phyloP scores from a whole-genome alignment of 2,797 vertebrate genomes.

The Darevskia nairensis region DNA sequence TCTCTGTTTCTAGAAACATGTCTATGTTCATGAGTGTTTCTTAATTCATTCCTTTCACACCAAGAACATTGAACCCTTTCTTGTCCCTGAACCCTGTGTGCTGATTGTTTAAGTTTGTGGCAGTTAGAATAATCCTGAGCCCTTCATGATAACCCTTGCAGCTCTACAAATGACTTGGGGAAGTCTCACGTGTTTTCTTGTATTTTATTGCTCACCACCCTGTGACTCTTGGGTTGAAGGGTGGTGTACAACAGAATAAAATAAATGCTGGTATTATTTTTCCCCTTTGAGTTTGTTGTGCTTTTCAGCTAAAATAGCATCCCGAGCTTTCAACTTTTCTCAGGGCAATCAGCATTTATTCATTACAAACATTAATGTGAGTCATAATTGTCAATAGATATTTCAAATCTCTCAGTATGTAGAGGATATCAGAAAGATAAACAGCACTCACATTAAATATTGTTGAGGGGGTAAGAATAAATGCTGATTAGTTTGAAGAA shows the following conservation, averaged over 20 bases:
- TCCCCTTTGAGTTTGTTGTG: not conserved
- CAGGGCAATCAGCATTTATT: not conserved
- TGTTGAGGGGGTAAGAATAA: not conserved
- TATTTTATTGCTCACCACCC: too few relatives aligned
- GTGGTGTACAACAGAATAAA: not conserved
- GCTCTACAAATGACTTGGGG: not conserved
- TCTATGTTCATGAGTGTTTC: not conserved
- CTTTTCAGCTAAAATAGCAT: not conserved
- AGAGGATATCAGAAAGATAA: not conserved
- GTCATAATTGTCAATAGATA: not conserved
- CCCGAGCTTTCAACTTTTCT: not conserved
- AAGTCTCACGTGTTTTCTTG: not conserved
- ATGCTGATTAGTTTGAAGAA: constrained; percentile 10
- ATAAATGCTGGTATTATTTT: not conserved
- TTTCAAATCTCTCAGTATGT: not conserved
- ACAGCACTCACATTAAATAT: not conserved
- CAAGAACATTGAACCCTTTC: not conserved
- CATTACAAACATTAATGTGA: not conserved
- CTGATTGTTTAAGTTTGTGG: not conserved
- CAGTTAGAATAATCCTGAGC: not conserved
- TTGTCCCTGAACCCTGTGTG: not conserved
- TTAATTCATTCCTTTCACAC: not conserved
- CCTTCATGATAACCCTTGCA: not conserved
- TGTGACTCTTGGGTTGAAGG: too few relatives aligned
- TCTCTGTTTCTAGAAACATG: not conserved